Evolutionary conservation across 1,140 invertebrate species (phyloP).

Genomic region (Odontomachus brunneus): DNA sequence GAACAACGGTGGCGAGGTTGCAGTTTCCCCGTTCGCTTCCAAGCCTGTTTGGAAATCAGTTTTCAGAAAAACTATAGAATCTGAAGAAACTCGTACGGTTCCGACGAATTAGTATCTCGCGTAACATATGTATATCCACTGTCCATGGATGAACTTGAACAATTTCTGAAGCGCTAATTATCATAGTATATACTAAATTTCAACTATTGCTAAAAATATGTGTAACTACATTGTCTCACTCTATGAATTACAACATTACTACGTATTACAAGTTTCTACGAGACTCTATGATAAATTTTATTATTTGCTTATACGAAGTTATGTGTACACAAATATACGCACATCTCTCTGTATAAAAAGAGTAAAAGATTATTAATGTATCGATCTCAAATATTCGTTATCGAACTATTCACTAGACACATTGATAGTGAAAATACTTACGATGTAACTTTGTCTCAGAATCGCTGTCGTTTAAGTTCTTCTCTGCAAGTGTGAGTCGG

Average conservation of each 20-base stretch:
- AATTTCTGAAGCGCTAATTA: conserved; percentile 1
- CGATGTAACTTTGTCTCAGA: conserved; percentile 82
- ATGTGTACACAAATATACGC: neutral
- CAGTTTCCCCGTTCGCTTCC: conserved; percentile 84
- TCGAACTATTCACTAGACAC: no score
- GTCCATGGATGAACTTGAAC: conserved; percentile 10
- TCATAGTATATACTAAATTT: neutral
- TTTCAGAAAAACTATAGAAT: conserved; percentile 64
- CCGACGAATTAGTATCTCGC: no score
- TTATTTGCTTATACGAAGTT: neutral
- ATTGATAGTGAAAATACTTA: conserved; percentile 76
- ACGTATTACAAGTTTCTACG: conserved; percentile 9
- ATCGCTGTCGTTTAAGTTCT: conserved; percentile 84
- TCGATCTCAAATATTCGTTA: no score
- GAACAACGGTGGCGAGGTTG: conserved; percentile 84
- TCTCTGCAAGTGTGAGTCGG: conserved; percentile 88
- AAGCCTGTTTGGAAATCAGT: conserved; percentile 82
- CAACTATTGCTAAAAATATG: conserved; percentile 24
- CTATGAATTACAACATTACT: conserved; percentile 30
- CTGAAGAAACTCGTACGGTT: neutral
- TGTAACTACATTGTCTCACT: conserved; percentile 9
- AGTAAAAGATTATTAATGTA: conserved; percentile 6
- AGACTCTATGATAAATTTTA: conserved; percentile 6
- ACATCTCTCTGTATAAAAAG: neutral
- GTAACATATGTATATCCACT: conserved; percentile 7